Percentiles rank a stretch among this genome's conserved stretches.
Evolutionary conservation across 2,888 invertebrate species (phyloP).

Genomic region (Drosophila hamatofila): DNA sequence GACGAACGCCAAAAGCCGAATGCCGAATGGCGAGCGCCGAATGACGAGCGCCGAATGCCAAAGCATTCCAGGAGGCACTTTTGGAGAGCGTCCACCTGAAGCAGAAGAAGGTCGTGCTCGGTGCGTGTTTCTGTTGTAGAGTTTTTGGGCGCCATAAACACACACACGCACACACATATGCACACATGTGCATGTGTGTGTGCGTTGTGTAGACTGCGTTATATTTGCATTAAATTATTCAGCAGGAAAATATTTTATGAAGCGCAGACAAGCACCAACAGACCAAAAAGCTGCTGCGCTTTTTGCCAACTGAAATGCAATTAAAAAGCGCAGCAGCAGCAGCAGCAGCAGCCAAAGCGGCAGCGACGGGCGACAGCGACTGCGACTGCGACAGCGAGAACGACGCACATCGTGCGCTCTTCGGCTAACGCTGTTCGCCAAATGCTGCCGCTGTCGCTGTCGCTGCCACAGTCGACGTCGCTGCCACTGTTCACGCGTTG

Average conservation of each 20-base stretch:
- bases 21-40: not conserved
- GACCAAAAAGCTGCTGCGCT: constrained; percentile 65
- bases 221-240: constrained; percentile 76
- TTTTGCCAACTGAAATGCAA: constrained; percentile 73
- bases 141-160: constrained; percentile 43
- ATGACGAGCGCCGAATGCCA: not conserved
- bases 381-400: too few species aligned
- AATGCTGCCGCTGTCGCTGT: constrained; percentile 8
- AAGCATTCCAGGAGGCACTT: constrained; percentile 2
- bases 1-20: not conserved
- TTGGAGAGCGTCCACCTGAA: constrained; percentile 12
- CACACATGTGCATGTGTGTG: constrained; percentile 3
- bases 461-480: constrained; percentile 13
- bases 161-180: not conserved
- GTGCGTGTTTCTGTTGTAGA: constrained; percentile 38
- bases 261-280: constrained; percentile 28
- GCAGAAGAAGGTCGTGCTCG: constrained; percentile 23
- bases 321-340: constrained; percentile 66
- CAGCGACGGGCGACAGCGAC: not conserved
- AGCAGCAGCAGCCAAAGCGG: constrained; percentile 11
- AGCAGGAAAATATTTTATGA: constrained; percentile 68
- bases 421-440: constrained; percentile 3
- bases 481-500: constrained; percentile 38
- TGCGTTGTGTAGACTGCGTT: constrained; percentile 71
- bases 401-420: constrained; percentile 11